Conservation (phyloP, 2,797 vertebrate genomes). For the Salmo trutta region DNA sequence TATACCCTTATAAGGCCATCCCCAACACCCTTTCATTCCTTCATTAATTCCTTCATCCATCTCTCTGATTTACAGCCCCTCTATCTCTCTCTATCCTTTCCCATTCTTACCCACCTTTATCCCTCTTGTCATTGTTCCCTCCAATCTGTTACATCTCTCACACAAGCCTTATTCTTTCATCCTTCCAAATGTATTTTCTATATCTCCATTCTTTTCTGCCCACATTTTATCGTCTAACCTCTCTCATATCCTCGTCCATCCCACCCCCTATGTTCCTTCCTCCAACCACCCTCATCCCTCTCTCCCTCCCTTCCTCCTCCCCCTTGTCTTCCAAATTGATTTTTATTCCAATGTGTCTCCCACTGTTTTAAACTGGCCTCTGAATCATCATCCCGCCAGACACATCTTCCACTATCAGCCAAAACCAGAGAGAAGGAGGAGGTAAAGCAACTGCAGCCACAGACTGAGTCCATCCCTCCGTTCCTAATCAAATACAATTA, state of each 20-base stretch:
- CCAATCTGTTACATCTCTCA: not conserved
- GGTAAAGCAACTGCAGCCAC: not conserved
- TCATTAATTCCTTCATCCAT: not conserved
- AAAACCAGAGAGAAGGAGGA: conserved; percentile 33
- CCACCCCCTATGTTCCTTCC: conserved; percentile 34
- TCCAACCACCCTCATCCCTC: conserved; percentile 33
- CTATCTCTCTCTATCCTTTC: not conserved
- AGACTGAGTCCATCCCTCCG: conserved; percentile 17
- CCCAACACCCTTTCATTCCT: not conserved
- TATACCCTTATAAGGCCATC: not conserved
- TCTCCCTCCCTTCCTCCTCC: conserved; percentile 33
- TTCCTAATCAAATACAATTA: conserved; percentile 58
- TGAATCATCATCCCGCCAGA: conserved; percentile 19
- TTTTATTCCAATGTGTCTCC: conserved; percentile 41
- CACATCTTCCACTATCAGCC: conserved; percentile 44
- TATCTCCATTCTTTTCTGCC: not conserved
- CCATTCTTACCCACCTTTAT: conserved; percentile 16
- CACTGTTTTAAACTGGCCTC: conserved; percentile 33
- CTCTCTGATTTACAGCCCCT: not conserved
- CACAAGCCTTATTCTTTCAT: not conserved
- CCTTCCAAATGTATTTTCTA: not conserved
- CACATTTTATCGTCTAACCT: conserved; percentile 17
- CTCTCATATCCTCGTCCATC: conserved; percentile 36
- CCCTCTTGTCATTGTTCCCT: conserved; percentile 5
- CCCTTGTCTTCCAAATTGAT: conserved; percentile 40